A percentile compares a stretch with the other conserved stretches of the same genome.
These are phyloP conservation scores for Ophion costatus DNA, from an alignment of 2,888 invertebrate genomes.

Conservation along the genomic window DNA sequence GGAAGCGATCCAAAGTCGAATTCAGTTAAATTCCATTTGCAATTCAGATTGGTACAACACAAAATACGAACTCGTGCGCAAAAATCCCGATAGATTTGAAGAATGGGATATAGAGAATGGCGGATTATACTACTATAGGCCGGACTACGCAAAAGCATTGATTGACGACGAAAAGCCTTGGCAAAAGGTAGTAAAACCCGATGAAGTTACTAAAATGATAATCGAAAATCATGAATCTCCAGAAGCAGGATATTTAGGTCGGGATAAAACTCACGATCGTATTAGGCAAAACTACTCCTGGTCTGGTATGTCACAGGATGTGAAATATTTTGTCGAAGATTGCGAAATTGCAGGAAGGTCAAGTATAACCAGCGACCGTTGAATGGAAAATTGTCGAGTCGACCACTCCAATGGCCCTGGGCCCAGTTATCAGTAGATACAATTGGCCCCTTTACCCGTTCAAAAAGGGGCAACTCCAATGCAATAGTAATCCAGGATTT, in stretches of 20 bases:
- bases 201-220: slow-evolving; percentile 6
- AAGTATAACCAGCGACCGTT: slow-evolving; percentile 52
- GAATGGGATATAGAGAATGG: slow-evolving; percentile 54
- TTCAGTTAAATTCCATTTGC: slow-evolving; percentile 8
- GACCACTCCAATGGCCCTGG: slow-evolving; percentile 46
- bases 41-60: slow-evolving; percentile 25
- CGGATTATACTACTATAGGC: slow-evolving; percentile 35
- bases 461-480: slow-evolving; percentile 48
- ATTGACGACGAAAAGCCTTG: slow-evolving; percentile 31
- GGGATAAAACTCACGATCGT: slow-evolving; percentile 57
- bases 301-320: slow-evolving; percentile 56
- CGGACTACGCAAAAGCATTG: slow-evolving; percentile 25
- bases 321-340: slow-evolving; percentile 40
- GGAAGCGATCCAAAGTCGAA: slow-evolving; percentile 16
- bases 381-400: slow-evolving; percentile 33
- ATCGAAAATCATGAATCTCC: slow-evolving; percentile 54
- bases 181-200: slow-evolving; percentile 4
- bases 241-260: slow-evolving; percentile 53
- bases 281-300: slow-evolving; percentile 58
- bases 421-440: slow-evolving; percentile 36
- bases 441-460: slow-evolving; percentile 27
- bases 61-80: slow-evolving; percentile 17
- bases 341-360: slow-evolving; percentile 52
- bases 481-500: slow-evolving; percentile 42
- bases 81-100: slow-evolving; percentile 24